Evolutionary conservation across 2,888 invertebrate genomes (phyloP), one percentile per base, ranked within the genome.

Genomic region (Alcis repandata): DNA sequence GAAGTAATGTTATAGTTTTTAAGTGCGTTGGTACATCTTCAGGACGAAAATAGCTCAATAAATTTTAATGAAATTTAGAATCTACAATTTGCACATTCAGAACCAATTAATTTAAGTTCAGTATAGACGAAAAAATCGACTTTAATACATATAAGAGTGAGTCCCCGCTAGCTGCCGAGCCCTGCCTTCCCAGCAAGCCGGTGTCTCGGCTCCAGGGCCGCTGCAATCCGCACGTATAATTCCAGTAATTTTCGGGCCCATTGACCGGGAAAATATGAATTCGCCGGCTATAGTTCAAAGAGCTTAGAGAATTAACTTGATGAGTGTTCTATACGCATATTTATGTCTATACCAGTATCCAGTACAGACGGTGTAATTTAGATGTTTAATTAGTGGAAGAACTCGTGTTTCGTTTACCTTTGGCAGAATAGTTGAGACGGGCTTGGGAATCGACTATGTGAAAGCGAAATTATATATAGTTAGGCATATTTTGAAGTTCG

Each of bases 221-320:
- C 20, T 75, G 76, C 83, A 78, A 67, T 77, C 79, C 79, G 78
- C 84, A 82, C 82, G 83, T 83, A 79, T 84, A 85, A 85, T 80
- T 84, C 77, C 72, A 72, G 83, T 85, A 86, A 87, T 88, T 88
- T 88, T 88, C 88, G 60, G 74, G 84, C 71, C 78, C 88, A 86
- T 79, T 86, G 88, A 71, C 81, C 79, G 82, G 80, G 84, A 88
- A 89, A 87, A 87, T 88, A 84, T 84, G 84, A 86, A 83, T 82
- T 79, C 79, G 79, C 75, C 73, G 77, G 73, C 78, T 77, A 82
- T 84, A 83, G 85, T 84, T 85, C 86, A 87, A 84, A 85, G 84
- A 81, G 87, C 80, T 86, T 83, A 84, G 76, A 72, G 82, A 75
- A 81, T 82, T 79, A 80, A 79, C 78, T 72, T 80, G 80, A 80